Conservation (phyloP, 2,888 invertebrate species). For the Dryocosmus kuriphilus region DNA sequence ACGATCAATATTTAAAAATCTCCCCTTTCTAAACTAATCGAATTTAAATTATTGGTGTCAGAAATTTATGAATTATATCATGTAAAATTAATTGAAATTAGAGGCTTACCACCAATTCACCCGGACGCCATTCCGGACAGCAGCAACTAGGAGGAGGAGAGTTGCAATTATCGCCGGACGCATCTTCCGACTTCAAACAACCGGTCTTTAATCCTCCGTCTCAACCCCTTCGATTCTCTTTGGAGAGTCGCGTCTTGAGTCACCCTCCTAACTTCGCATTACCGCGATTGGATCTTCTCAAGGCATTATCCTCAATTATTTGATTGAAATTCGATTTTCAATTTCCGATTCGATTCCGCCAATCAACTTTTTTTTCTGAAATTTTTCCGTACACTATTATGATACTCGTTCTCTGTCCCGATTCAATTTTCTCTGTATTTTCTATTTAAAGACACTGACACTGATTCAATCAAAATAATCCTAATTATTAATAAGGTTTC, state of each 20-base stretch:
- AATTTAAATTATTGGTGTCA: background rate
- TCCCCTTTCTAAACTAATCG: too few species aligned
- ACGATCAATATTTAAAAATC: too few species aligned
- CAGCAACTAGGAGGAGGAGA: slow-evolving; percentile 62
- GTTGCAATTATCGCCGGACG: slow-evolving; percentile 52
- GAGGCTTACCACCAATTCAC: slow-evolving; percentile 76
- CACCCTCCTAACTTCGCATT: slow-evolving; percentile 50
- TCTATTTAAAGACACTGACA: background rate
- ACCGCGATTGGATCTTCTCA: slow-evolving; percentile 39
- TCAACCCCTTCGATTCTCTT: slow-evolving; percentile 36
- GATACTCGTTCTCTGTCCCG: background rate
- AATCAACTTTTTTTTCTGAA: background rate
- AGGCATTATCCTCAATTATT: slow-evolving; percentile 40
- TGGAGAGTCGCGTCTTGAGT: slow-evolving; percentile 42
- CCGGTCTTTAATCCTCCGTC: slow-evolving; percentile 37
- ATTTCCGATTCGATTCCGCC: slow-evolving; percentile 31
- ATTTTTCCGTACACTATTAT: slow-evolving; percentile 18
- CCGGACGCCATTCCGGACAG: slow-evolving; percentile 69
- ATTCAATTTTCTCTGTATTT: background rate
- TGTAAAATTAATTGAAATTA: slow-evolving; percentile 16
- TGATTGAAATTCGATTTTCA: slow-evolving; percentile 35
- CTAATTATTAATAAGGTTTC: background rate
- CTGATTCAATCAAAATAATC: background rate
- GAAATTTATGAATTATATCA: background rate
- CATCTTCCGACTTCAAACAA: slow-evolving; percentile 53